Conservation (phyloP, 2,888 invertebrate species). For the Ceratothoa steindachneri region DNA sequence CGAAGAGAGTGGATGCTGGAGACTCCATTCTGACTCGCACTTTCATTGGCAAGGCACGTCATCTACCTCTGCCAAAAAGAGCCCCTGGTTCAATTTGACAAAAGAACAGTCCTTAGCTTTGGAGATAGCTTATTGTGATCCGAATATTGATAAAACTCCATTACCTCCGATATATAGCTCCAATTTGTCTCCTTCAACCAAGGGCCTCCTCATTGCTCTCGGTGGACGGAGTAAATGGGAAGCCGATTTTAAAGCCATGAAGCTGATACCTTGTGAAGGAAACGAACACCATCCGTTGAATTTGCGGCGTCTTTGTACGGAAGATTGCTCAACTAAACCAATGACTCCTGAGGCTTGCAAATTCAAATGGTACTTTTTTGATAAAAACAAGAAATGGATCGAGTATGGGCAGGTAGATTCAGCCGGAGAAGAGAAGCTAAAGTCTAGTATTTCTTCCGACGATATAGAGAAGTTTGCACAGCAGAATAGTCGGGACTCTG, state of each 20-base stretch:
- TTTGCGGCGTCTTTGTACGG: slow-evolving; percentile 24
- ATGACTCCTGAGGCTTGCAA: slow-evolving; percentile 8
- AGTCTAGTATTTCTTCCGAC: slow-evolving; percentile 18
- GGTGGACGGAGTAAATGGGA: slow-evolving; percentile 21
- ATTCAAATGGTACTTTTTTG: slow-evolving; percentile 18
- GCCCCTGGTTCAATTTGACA: slow-evolving; percentile 19
- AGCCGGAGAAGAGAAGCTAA: background rate
- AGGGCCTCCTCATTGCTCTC: slow-evolving; percentile 9
- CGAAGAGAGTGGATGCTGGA: slow-evolving; percentile 20
- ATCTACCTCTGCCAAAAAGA: background rate
- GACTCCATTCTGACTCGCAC: slow-evolving; percentile 22
- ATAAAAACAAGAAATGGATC: slow-evolving; percentile 32
- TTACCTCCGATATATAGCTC: slow-evolving; percentile 21
- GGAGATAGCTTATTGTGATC: slow-evolving; percentile 28
- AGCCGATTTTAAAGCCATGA: slow-evolving; percentile 17
- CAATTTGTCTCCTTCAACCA: background rate
- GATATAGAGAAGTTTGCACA: slow-evolving; percentile 22
- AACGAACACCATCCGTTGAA: background rate
- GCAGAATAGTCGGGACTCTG: background rate
- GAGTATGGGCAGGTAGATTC: slow-evolving; percentile 33
- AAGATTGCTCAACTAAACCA: slow-evolving; percentile 6
- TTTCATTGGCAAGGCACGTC: slow-evolving; percentile 34
- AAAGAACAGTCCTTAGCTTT: slow-evolving; percentile 3
- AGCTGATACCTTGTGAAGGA: background rate
- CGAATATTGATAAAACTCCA: slow-evolving; percentile 10